Base-by-base conservation (phyloP, 1,140 invertebrate species). In the Drosophila nannoptera region DNA sequence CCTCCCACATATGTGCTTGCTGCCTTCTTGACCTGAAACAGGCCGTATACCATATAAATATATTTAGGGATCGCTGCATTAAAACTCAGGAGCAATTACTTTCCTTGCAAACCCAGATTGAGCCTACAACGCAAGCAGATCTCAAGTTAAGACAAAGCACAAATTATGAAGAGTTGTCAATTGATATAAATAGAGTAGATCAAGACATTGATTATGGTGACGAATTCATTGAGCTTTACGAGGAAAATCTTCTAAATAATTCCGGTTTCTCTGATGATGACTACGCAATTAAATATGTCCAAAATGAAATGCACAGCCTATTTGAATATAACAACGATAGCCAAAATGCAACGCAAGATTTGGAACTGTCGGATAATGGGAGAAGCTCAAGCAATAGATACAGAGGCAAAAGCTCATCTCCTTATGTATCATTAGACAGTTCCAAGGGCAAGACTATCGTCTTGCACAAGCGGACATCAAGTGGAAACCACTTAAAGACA, bases 1-100 rank as follows among this genome's bases (percentile, higher is more conserved):
- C 78, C 7, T 64, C 46, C 2, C 75, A 53, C n/a, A 84, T 84
- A 32, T 83, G 78, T 7, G 78, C 45, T 9, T 78, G 80, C 48
- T 83, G 78, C 5, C n/a, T 80, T 7, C 52, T 74, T 7, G 76
- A 84, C 38, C 29, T 86, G 0, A 77, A 74, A 31, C 63, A 61
- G 16, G 81, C 81, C 0, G 36, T 77, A 7, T 52, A 31, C 9
- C 48, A 49, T 48, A 67, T 59, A 4, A 40, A 66, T 29, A 48
- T 62, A 1, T 84, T 84, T 36, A 48, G 81, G 4, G 77, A 84
- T 4, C 69, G 73, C 2, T 80, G 60, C 50, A 52, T 62, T 4
- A 69, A 53, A 48, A 74, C 80, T 2, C 80, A 84, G 16, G 43
- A 71, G 22, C 6, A 54, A 38, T 42, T 84, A 1, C 11, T 60